Percentiles rank a stretch among this genome's conserved stretches.
These are phyloP conservation scores for Zaprionus inermis DNA, from an alignment of 1,140 invertebrate genomes.

Conservation along the genomic window DNA sequence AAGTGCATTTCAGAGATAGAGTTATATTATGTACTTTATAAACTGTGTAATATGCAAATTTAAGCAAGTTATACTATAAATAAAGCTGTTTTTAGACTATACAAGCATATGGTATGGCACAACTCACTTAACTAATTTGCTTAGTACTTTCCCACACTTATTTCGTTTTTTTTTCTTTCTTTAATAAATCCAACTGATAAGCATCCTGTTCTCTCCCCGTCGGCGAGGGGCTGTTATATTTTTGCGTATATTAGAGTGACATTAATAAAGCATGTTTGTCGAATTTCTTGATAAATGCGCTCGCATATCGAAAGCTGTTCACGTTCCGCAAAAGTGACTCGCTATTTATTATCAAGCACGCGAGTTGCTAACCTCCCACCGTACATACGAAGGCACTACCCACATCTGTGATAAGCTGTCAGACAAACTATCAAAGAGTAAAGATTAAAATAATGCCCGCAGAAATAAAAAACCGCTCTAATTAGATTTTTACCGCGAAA, in stretches of 20 bases:
- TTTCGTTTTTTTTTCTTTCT: not conserved
- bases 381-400: not conserved
- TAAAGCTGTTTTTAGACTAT: too few species aligned
- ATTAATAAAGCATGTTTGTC: slow-evolving; percentile 17
- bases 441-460: not conserved
- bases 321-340: slow-evolving; percentile 17
- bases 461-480: not conserved
- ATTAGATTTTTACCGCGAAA: not conserved
- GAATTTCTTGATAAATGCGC: slow-evolving; percentile 8
- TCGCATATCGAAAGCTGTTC: slow-evolving; percentile 5
- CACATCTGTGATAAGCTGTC: not conserved
- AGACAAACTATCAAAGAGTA: not conserved
- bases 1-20: not conserved
- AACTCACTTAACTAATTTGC: too few species aligned
- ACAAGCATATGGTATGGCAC: too few species aligned
- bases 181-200: slow-evolving; percentile 3
- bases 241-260: not conserved
- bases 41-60: too few species aligned
- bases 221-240: too few species aligned
- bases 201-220: not conserved
- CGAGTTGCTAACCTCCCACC: not conserved
- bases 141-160: not conserved
- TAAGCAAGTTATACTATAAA: too few species aligned
- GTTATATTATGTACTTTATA: too few species aligned
- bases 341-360: slow-evolving; percentile 12